phyloP scores from a whole-genome alignment of 2,113 vertebrate genomes.

The Dasyprocta punctata region DNA sequence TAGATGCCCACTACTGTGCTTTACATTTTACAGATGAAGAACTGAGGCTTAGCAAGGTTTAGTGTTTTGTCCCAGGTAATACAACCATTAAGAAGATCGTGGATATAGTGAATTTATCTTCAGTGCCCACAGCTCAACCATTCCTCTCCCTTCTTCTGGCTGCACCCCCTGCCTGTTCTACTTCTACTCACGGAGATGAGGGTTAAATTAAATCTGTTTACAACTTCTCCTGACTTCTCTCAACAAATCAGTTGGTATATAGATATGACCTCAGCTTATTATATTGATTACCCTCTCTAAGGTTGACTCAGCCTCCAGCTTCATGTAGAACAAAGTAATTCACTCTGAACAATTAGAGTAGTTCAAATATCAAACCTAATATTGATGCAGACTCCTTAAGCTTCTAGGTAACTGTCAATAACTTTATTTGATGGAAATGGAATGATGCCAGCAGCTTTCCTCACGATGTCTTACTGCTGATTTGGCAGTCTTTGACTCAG shows the following conservation, averaged over 20 bases:
- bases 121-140: not conserved
- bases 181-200: not conserved
- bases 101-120: not conserved
- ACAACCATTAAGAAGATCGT: constrained; percentile 28
- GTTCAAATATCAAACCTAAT: constrained; percentile 73
- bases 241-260: not conserved
- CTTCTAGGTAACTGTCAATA: constrained; percentile 75
- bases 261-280: constrained; percentile 43
- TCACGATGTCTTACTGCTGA: constrained; percentile 85
- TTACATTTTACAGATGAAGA: constrained; percentile 30
- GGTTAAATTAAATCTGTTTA: constrained; percentile 1
- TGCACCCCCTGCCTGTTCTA: not conserved
- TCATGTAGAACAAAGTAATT: constrained; percentile 59
- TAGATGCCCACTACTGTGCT: not conserved
- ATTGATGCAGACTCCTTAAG: constrained; percentile 69
- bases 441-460: constrained; percentile 81
- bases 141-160: not conserved
- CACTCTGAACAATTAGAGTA: constrained; percentile 70
- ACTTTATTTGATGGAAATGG: constrained; percentile 71
- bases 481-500: constrained; percentile 84
- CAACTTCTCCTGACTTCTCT: not conserved
- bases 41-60: constrained; percentile 23
- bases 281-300: constrained; percentile 48
- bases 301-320: constrained; percentile 27
- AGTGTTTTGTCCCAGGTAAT: not conserved